Evolutionary conservation across 2,113 vertebrate species (phyloP).

Genomic region (Bos taurus): DNA sequence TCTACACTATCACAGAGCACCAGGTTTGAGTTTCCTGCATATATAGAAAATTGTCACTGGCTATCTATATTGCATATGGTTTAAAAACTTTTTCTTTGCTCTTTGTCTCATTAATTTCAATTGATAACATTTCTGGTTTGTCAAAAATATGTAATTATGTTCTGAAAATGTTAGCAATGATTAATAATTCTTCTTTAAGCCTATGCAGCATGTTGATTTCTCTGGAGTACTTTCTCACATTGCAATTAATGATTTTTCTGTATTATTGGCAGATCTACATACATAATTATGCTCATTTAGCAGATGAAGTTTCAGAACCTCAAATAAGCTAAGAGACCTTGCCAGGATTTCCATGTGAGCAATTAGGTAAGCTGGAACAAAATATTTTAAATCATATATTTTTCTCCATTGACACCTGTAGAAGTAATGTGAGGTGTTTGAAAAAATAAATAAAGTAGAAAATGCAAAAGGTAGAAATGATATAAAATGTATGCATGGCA

Average conservation of each 20-base stretch:
- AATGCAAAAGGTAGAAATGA: not conserved
- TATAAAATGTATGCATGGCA: not conserved
- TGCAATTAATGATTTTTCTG: not conserved
- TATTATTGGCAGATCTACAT: not conserved
- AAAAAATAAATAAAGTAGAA: not conserved
- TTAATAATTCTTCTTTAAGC: not conserved
- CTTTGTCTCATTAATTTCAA: not conserved
- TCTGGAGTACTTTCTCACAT: not conserved
- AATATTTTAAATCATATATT: not conserved
- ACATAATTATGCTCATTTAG: not conserved
- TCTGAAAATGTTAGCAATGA: not conserved
- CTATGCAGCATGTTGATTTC: not conserved
- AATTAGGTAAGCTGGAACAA: not conserved
- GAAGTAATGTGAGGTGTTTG: not conserved
- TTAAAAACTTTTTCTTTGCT: not conserved
- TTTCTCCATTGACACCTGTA: not conserved
- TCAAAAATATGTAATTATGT: not conserved
- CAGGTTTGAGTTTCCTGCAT: not conserved
- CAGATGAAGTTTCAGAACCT: not conserved
- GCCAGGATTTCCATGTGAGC: not conserved
- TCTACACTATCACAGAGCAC: not conserved
- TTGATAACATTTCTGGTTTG: not conserved
- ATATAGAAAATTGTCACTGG: not conserved
- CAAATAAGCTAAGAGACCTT: not conserved
- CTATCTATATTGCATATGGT: not conserved